A percentile compares a stretch with the other conserved stretches of the same genome.
These are phyloP conservation scores for Rhagonycha lutea DNA, from an alignment of 2,888 invertebrate genomes.

Conservation along the genomic window DNA sequence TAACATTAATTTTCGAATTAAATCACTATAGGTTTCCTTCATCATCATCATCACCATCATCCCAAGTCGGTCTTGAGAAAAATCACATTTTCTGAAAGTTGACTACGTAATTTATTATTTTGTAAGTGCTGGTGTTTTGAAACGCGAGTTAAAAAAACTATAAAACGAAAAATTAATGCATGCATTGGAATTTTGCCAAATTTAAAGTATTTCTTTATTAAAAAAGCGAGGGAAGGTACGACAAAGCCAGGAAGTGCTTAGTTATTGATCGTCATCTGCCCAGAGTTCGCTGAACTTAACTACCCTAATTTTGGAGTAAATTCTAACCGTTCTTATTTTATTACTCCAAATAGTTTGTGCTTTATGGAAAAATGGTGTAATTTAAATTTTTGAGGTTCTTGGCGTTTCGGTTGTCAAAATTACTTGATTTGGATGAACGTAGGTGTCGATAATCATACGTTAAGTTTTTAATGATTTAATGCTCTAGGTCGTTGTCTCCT, in stretches of 20 bases:
- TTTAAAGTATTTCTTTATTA: slow-evolving; percentile 2
- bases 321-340: slow-evolving; percentile 16
- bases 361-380: neutral
- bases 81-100: neutral
- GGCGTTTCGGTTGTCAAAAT: too few species aligned
- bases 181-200: neutral
- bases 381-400: neutral
- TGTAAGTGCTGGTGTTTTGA: neutral
- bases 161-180: neutral
- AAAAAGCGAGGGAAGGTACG: slow-evolving; percentile 1
- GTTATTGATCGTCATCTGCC: slow-evolving; percentile 22
- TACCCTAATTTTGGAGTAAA: slow-evolving; percentile 25
- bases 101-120: neutral
- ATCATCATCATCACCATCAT: neutral
- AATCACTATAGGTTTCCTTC: neutral
- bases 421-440: slow-evolving; percentile 20
- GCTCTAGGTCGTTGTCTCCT: slow-evolving; percentile 25
- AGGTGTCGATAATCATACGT: slow-evolving; percentile 23
- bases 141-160: neutral
- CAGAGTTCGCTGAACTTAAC: slow-evolving; percentile 17
- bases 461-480: slow-evolving; percentile 19
- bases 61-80: neutral
- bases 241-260: slow-evolving; percentile 6
- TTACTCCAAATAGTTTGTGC: neutral
- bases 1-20: neutral